phyloP scores from a whole-genome alignment of 2,888 invertebrate species.

The Trachelus troglodyta region DNA sequence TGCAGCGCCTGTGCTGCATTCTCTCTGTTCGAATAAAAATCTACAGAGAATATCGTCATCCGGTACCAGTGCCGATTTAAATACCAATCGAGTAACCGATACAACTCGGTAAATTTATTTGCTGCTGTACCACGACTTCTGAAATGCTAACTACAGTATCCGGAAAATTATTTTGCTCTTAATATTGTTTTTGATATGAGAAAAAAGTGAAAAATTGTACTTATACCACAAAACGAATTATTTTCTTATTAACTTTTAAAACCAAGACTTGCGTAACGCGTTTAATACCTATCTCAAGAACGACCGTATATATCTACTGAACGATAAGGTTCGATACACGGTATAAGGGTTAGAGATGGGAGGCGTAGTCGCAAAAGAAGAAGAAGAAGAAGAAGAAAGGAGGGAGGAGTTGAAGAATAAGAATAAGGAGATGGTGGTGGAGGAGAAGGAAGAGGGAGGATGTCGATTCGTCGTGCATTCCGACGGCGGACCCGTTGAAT shows the following conservation, averaged over 20 bases:
- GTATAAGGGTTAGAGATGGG: conserved; percentile 4
- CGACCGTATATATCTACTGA: background rate
- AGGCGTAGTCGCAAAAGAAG: conserved; percentile 26
- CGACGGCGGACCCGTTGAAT: conserved; percentile 54
- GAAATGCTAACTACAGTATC: background rate
- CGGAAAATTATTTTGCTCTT: background rate
- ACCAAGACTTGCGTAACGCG: background rate
- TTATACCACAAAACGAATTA: background rate
- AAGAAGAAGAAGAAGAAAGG: conserved; percentile 6
- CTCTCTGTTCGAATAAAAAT: background rate
- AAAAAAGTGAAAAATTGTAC: background rate
- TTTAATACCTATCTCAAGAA: background rate
- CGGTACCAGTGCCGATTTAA: background rate
- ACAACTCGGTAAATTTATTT: background rate
- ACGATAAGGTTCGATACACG: background rate
- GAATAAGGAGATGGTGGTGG: conserved; percentile 16
- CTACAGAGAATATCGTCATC: background rate
- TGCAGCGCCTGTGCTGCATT: background rate
- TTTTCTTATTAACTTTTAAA: background rate
- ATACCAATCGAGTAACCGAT: background rate
- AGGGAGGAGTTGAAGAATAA: background rate
- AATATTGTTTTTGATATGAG: background rate
- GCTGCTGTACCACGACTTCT: background rate
- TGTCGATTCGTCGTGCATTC: conserved; percentile 61
- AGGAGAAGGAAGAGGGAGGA: conserved; percentile 28